Percentiles rank a stretch among this genome's conserved stretches.
Conservation (phyloP, 2,888 invertebrate species). For the Catocala fraxini region DNA sequence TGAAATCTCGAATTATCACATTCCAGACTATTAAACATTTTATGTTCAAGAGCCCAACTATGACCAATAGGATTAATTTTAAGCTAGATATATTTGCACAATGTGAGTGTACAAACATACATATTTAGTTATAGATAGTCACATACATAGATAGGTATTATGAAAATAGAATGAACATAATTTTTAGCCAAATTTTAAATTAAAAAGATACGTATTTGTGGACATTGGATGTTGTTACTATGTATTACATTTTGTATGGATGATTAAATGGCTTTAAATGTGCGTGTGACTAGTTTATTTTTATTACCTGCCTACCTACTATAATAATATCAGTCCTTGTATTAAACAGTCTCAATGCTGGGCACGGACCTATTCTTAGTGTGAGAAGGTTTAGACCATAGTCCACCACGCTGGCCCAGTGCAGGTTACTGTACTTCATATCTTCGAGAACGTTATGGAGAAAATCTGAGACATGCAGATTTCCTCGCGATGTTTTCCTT, state of each 20-base stretch:
- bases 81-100: constrained; percentile 42
- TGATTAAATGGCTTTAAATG: constrained; percentile 72
- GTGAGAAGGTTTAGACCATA: too few species aligned
- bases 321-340: too few species aligned
- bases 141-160: constrained; percentile 12
- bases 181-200: constrained; percentile 65
- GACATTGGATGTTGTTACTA: constrained; percentile 46
- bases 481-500: too few species aligned
- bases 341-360: too few species aligned
- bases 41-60: too few species aligned
- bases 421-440: too few species aligned
- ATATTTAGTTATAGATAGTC: constrained; percentile 22
- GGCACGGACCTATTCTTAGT: too few species aligned
- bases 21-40: too few species aligned
- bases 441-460: too few species aligned
- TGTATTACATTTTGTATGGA: constrained; percentile 66
- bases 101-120: constrained; percentile 5
- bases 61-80: not conserved
- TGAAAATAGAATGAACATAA: constrained; percentile 37
- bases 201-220: constrained; percentile 46
- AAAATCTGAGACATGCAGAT: too few species aligned
- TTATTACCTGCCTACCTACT: not conserved
- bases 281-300: constrained; percentile 27
- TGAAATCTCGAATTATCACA: too few species aligned
- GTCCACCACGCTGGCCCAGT: too few species aligned